Evolutionary conservation across 2,113 vertebrate species (phyloP).

Genomic region (Cinclus mexicanus): DNA sequence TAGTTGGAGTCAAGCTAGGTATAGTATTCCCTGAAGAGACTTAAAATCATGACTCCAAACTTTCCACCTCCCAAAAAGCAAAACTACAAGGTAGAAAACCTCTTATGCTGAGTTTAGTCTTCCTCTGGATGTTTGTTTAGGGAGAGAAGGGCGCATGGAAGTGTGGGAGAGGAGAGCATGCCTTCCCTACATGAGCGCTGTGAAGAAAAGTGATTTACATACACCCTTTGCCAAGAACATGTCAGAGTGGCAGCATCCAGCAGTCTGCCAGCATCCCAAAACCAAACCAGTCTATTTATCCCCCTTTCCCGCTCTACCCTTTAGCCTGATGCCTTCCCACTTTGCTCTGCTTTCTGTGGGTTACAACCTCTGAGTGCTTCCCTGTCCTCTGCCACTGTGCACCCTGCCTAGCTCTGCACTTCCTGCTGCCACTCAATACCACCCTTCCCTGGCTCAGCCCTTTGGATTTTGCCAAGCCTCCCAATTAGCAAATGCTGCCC

Average conservation of each 20-base stretch:
- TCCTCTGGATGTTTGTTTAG: neutral
- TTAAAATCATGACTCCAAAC: neutral
- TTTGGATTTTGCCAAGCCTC: neutral
- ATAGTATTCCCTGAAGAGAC: neutral
- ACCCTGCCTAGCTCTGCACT: neutral
- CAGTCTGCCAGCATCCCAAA: neutral
- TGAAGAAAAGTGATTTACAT: neutral
- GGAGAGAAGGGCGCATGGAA: neutral
- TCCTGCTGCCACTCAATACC: accelerated
- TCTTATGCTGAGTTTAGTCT: neutral
- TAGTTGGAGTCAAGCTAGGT: neutral
- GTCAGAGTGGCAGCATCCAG: neutral
- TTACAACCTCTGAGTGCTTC: neutral
- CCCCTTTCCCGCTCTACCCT: neutral
- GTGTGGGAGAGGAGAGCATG: neutral
- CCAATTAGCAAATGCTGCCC: neutral
- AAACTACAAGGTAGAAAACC: neutral
- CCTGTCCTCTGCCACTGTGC: neutral
- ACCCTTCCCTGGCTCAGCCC: neutral
- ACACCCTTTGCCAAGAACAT: neutral
- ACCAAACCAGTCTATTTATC: neutral
- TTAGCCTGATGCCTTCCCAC: accelerated
- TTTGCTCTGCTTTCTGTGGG: neutral
- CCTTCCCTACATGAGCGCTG: neutral
- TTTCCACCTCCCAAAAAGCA: neutral